A percentile compares a stretch with the other conserved stretches of the same genome.
Conservation (phyloP, 2,888 invertebrate genomes). For the Lobophora halterata region DNA sequence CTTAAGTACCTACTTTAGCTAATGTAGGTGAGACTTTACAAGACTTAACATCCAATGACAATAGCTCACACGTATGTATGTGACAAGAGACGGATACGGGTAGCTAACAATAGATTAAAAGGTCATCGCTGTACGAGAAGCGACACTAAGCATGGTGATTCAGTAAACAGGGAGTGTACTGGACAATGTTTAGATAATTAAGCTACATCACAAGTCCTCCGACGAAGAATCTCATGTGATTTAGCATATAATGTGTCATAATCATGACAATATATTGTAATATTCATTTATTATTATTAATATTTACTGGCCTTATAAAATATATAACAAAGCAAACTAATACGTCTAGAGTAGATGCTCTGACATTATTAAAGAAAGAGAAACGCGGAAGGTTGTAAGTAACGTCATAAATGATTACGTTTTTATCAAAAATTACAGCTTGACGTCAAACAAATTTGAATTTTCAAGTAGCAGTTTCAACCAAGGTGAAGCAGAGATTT, state of each 20-base stretch:
- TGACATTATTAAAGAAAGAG: no score
- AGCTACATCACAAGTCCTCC: not conserved
- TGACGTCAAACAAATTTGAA: slow-evolving; percentile 12
- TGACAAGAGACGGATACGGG: slow-evolving; percentile 29
- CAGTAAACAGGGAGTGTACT: slow-evolving; percentile 8
- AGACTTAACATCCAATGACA: slow-evolving; percentile 5
- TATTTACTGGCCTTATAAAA: no score
- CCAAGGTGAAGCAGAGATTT: slow-evolving; percentile 25
- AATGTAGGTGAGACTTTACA: not conserved
- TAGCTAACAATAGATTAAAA: slow-evolving; percentile 22
- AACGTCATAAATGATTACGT: no score
- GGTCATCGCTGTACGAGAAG: slow-evolving; percentile 14
- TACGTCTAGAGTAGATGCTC: no score
- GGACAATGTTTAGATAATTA: slow-evolving; percentile 5
- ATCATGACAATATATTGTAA: not conserved
- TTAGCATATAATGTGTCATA: not conserved
- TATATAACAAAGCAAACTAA: no score
- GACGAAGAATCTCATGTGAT: not conserved
- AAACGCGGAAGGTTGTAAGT: no score
- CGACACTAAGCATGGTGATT: slow-evolving; percentile 12
- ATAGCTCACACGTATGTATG: slow-evolving; percentile 11
- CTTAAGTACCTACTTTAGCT: no score
- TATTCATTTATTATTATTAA: no score
- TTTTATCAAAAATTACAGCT: slow-evolving; percentile 4
- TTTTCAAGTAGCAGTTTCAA: slow-evolving; percentile 16